Conservation (phyloP, 2,888 invertebrate species). For the Linyphia triangularis region DNA sequence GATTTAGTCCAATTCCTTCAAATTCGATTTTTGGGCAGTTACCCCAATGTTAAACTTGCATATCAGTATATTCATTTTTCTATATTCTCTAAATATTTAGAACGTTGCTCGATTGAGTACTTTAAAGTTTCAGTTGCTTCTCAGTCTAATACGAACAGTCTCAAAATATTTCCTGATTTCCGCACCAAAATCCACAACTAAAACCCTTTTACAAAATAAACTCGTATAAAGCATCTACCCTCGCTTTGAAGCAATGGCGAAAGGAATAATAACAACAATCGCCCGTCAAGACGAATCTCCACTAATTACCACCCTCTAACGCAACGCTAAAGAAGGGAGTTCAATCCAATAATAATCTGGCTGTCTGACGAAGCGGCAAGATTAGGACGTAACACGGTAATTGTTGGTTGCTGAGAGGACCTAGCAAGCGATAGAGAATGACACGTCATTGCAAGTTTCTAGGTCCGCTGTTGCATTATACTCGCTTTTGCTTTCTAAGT, state of each 20-base stretch:
- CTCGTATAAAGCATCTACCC: neutral
- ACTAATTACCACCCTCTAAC: constrained; percentile 45
- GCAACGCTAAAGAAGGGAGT: neutral
- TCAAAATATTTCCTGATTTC: too few species aligned
- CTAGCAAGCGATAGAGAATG: neutral
- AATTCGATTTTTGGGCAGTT: too few species aligned
- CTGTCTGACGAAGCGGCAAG: constrained; percentile 31
- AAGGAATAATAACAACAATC: constrained; percentile 44
- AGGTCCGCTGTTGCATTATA: constrained; percentile 31
- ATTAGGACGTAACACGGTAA: constrained; percentile 62
- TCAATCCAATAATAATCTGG: constrained; percentile 55
- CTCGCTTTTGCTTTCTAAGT: constrained; percentile 7
- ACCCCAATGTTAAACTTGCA: too few species aligned
- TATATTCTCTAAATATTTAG: too few species aligned
- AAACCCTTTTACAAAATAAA: too few species aligned
- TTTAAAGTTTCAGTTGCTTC: too few species aligned
- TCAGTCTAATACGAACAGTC: too few species aligned
- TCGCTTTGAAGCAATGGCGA: neutral
- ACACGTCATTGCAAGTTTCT: constrained; percentile 23
- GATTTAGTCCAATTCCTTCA: too few species aligned
- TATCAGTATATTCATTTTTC: too few species aligned
- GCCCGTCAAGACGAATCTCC: constrained; percentile 9
- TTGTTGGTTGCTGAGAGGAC: constrained; percentile 39
- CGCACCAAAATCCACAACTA: too few species aligned
- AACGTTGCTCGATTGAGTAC: too few species aligned